A percentile compares a stretch with the other conserved stretches of the same genome.
Conservation (phyloP, 2,888 invertebrate genomes). For the Plemyria rubiginata region DNA sequence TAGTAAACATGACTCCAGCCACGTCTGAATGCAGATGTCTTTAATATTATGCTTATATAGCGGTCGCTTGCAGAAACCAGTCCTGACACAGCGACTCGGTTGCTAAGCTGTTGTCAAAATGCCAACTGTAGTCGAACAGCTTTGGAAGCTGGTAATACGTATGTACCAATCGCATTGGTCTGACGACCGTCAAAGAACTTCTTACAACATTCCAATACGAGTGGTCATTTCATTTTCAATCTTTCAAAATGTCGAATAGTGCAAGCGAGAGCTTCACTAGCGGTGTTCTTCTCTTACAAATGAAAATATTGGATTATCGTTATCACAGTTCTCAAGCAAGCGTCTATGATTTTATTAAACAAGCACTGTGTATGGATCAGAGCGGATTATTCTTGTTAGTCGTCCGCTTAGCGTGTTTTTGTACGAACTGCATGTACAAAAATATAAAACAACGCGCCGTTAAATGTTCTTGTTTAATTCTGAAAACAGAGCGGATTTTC, state of each 20-base stretch:
- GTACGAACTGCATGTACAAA: background rate
- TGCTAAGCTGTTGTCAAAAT: slow-evolving; percentile 7
- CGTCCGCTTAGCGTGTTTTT: background rate
- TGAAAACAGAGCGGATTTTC: slow-evolving; percentile 3
- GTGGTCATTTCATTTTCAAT: no score
- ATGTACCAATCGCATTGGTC: no score
- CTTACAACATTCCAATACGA: no score
- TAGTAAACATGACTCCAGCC: background rate
- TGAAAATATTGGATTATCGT: background rate
- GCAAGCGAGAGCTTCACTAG: no score
- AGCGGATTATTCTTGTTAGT: background rate
- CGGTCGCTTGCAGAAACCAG: slow-evolving; percentile 12
- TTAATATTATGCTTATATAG: slow-evolving; percentile 2
- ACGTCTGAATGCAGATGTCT: slow-evolving; percentile 4
- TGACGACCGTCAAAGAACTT: no score
- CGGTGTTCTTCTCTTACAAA: no score
- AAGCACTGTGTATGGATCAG: background rate
- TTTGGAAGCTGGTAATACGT: background rate
- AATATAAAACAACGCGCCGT: background rate
- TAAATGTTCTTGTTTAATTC: background rate
- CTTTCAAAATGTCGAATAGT: no score
- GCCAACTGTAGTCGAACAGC: slow-evolving; percentile 2
- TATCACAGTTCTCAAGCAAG: background rate
- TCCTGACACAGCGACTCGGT: slow-evolving; percentile 5
- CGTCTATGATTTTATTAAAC: background rate